phyloP scores from a whole-genome alignment of 2,113 vertebrate genomes.

The Ceratotherium simum region DNA sequence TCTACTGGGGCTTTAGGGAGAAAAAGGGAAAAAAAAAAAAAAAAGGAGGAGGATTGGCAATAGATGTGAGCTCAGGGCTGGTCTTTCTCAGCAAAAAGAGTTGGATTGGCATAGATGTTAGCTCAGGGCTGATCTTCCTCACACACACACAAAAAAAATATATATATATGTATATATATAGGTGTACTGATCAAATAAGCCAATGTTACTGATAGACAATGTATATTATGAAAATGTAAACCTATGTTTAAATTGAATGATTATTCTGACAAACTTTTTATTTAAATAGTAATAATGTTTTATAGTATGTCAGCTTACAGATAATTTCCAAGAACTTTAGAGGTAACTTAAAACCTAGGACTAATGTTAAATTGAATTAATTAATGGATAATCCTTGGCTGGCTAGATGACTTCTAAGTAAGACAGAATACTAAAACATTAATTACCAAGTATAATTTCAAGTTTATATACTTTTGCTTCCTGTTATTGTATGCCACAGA shows the following conservation, averaged over 20 bases:
- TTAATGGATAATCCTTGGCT: neutral
- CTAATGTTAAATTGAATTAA: neutral
- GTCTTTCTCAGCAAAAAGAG: too few species aligned
- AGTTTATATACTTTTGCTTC: slow-evolving; percentile 1
- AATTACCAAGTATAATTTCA: neutral
- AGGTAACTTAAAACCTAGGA: neutral
- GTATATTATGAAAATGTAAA: neutral
- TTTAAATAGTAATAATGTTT: neutral
- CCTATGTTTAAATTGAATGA: neutral
- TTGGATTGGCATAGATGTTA: too few species aligned
- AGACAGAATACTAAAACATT: neutral
- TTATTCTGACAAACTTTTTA: slow-evolving; percentile 8
- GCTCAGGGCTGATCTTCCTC: too few species aligned
- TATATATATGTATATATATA: too few species aligned
- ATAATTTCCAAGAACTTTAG: neutral
- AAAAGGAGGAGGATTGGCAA: too few species aligned
- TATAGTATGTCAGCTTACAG: neutral
- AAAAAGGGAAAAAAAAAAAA: too few species aligned
- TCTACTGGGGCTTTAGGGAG: too few species aligned
- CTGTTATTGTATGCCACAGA: neutral
- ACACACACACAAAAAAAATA: too few species aligned
- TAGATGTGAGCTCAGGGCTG: too few species aligned
- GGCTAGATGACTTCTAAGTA: neutral
- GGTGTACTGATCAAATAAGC: neutral
- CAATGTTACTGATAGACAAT: neutral